Conservation (phyloP, 2,888 invertebrate genomes). For the Phortica okadai region DNA sequence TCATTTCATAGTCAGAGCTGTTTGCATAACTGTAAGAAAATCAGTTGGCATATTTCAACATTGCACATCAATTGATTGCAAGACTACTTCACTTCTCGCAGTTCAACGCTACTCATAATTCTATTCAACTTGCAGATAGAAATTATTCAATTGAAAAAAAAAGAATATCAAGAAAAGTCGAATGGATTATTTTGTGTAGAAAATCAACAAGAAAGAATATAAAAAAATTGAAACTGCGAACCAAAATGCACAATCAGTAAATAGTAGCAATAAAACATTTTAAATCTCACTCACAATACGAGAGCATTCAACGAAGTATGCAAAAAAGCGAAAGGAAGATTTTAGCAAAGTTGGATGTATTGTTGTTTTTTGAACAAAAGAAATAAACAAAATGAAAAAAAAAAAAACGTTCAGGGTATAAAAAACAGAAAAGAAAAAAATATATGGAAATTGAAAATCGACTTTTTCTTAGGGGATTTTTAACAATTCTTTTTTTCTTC, state of each 20-base stretch:
- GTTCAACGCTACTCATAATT: not conserved
- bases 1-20: no score
- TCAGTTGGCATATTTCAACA: no score
- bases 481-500: not conserved
- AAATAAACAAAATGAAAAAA: not conserved
- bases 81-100: not conserved
- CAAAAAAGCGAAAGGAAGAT: not conserved
- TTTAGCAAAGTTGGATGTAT: not conserved
- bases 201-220: not conserved
- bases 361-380: not conserved
- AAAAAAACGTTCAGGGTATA: not conserved
- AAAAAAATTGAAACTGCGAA: not conserved
- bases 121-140: constrained; percentile 33
- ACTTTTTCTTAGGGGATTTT: not conserved
- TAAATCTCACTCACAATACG: not conserved
- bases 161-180: not conserved
- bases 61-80: not conserved
- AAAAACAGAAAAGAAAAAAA: constrained; percentile 24
- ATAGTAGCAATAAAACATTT: not conserved
- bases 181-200: not conserved
- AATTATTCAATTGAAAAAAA: constrained; percentile 52
- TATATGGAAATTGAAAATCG: not conserved
- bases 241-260: constrained; percentile 11
- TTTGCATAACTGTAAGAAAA: no score
- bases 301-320: not conserved